Conservation (phyloP, 1,140 invertebrate genomes). For the Procambarus virginalis region DNA sequence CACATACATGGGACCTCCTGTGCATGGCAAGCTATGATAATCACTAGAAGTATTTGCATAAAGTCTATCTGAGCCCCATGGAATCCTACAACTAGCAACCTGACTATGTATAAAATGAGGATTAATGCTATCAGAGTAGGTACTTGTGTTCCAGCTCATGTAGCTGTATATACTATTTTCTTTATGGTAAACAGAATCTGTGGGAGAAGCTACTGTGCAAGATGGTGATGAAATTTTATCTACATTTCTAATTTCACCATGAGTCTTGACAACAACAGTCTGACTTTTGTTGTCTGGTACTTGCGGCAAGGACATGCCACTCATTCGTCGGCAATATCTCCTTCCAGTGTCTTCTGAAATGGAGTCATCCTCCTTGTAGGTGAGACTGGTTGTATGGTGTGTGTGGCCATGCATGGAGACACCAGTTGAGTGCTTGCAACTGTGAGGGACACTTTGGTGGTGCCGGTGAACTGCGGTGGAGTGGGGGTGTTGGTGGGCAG, state of each 20-base stretch:
- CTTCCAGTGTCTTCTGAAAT: slow-evolving; percentile 15
- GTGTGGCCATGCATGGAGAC: slow-evolving; percentile 39
- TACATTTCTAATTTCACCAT: slow-evolving; percentile 12
- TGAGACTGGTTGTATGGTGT: slow-evolving; percentile 15
- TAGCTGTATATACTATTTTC: slow-evolving; percentile 19
- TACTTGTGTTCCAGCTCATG: slow-evolving; percentile 24
- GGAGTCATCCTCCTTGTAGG: slow-evolving; percentile 7
- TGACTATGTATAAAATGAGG: slow-evolving; percentile 9
- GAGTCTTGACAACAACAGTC: background rate
- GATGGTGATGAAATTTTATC: slow-evolving; percentile 12
- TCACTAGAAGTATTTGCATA: slow-evolving; percentile 39
- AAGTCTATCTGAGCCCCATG: slow-evolving; percentile 17
- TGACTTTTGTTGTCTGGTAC: slow-evolving; percentile 28
- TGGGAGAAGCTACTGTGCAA: background rate
- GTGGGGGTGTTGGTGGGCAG: slow-evolving; percentile 42
- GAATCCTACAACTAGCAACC: slow-evolving; percentile 7
- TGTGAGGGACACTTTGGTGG: slow-evolving; percentile 43
- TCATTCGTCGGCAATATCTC: slow-evolving; percentile 17
- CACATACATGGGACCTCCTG: slow-evolving; percentile 9
- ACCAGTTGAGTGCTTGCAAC: slow-evolving; percentile 42
- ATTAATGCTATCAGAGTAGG: slow-evolving; percentile 22
- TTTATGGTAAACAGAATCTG: slow-evolving; percentile 22
- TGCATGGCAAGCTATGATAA: slow-evolving; percentile 39
- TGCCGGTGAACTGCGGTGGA: slow-evolving; percentile 41
- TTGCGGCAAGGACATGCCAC: slow-evolving; percentile 8